phyloP scores from a whole-genome alignment of 2,113 vertebrate genomes.

The Dryoscopus gambensis region DNA sequence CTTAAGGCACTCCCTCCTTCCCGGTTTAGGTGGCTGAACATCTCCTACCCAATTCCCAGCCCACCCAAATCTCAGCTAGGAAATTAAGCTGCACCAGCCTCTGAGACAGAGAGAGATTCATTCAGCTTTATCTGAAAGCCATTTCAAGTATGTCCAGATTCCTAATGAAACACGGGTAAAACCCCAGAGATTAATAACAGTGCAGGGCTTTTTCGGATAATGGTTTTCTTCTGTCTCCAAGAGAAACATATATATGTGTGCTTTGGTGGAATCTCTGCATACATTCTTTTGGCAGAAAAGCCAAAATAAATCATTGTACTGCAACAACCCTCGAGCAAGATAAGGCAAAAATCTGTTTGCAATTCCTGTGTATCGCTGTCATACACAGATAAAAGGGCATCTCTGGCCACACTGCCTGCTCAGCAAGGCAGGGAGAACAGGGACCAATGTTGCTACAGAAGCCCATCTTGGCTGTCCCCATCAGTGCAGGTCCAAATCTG shows the following conservation, averaged over 20 bases:
- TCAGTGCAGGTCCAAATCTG: background rate
- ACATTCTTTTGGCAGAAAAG: constrained; percentile 23
- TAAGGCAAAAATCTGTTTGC: constrained; percentile 25
- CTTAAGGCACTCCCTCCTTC: background rate
- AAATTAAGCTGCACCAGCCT: constrained; percentile 54
- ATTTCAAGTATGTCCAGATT: constrained; percentile 60
- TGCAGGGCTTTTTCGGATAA: constrained; percentile 39
- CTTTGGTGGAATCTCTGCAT: constrained; percentile 25
- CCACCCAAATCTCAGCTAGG: constrained; percentile 36
- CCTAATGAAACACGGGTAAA: constrained; percentile 60
- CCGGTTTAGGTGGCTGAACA: constrained; percentile 3
- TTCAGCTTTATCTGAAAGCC: constrained; percentile 60
- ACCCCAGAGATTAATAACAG: constrained; percentile 61
- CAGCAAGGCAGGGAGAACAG: background rate
- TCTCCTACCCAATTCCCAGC: constrained; percentile 2
- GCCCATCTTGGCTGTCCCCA: background rate
- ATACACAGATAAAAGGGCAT: background rate
- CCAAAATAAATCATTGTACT: constrained; percentile 36
- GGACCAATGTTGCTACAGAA: background rate
- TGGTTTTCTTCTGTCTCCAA: constrained; percentile 53
- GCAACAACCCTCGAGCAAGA: constrained; percentile 15
- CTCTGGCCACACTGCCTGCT: background rate
- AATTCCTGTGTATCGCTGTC: background rate
- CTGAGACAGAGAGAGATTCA: constrained; percentile 39
- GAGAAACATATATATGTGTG: constrained; percentile 31